Evolutionary conservation across 2,888 invertebrate genomes (phyloP), one percentile per base, ranked within the genome.

Genomic region (Dendrolimus pini): DNA sequence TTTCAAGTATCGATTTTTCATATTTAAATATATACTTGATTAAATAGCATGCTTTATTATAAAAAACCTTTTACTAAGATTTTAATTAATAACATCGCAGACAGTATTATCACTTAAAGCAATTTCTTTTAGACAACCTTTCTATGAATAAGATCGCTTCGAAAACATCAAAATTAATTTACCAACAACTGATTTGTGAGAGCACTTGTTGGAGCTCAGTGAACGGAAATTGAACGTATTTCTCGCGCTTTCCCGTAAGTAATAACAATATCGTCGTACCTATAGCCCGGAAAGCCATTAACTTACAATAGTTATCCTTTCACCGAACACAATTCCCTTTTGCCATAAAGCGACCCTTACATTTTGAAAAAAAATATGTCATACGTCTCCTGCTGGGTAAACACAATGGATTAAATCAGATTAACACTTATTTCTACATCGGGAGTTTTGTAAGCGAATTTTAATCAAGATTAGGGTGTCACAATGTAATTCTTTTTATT

Each of bases 341-440:
- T 62, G 41, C 53, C 58, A 65, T 65, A 71, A 62, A 56, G 59
- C 63, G 69, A 68, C 75, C 82, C 82, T 72, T 78, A 75, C 65
- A 72, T 75, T 70, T 61, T 57, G 60, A 61, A 30, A 18, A 47
- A 56, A 61, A 60, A 80, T 85, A 81, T 74, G 78, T 77, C 79
- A 79, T 75, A 77, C 77, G 71, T 70, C 80, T 78, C 85, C 85
- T 75, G 83, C 83, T 80, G 86, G 61, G 83, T 75, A 77, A 78
- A 82, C 78, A 85, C 84, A 88, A 85, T 85, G 81, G 78, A 82
- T 82, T 79, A 84, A 86, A 89, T 89, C 88, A 85, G 89, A 89
- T 90, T 89, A 89, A 88, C 89, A 88, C 89, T 89, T 83, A 83
- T 77, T 74, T 75, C 77, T 77, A 76, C 78, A 78, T 76, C 65